Evolutionary conservation across 53 echinoderm and acorn worm genomes (phyloP), one percentile per base, ranked within the genome.

Genomic region (Astropecten irregularis): DNA sequence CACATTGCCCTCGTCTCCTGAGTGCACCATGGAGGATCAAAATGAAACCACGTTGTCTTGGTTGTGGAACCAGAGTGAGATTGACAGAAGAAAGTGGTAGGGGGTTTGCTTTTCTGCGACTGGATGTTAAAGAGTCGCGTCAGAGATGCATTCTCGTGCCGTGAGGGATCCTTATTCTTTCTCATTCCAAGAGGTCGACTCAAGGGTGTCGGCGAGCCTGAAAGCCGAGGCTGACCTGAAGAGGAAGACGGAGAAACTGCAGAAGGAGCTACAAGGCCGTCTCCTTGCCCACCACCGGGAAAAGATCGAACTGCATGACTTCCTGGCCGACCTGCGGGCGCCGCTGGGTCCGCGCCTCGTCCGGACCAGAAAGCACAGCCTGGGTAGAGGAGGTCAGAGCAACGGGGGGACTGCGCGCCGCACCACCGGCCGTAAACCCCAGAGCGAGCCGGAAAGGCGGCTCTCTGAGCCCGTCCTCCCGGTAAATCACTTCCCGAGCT

Each of bases 261-360:
- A 71, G 50, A 49, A 51, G 32, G 71, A 71, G 30, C 71, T 71
- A 23, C 51, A 71, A 51, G 50, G 13, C 46, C 42, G 69, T 47
- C 69, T 69, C 28, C 69, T 69, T n/a, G 46, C 48, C 26, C 31
- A 69, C 69, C 15, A 69, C 47, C 69, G 69, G 28, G 69, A 69
- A 22, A 69, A 69, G 11, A 47, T 47, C 10, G 69, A 69, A 18
- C 30, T 69, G 8, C 23, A 69, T 39, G 69, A 69, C 69, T 69
- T 69, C 27, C 69, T 69, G 23, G 69, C 69, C 40, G 69, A 47
- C 26, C 69, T 69, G 25, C 47, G 69, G 3, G 69, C 40, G 22
- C 69, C 69, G 49, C 69, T 69, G 2, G 69, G 69, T 47, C 69
- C 69, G n/a, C 69, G 69, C 15, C 13, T 69, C 69, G 69, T 44